These are phyloP conservation scores for Vollenhovia emeryi DNA, from an alignment of 1,140 invertebrate genomes.

Conservation along the genomic window DNA sequence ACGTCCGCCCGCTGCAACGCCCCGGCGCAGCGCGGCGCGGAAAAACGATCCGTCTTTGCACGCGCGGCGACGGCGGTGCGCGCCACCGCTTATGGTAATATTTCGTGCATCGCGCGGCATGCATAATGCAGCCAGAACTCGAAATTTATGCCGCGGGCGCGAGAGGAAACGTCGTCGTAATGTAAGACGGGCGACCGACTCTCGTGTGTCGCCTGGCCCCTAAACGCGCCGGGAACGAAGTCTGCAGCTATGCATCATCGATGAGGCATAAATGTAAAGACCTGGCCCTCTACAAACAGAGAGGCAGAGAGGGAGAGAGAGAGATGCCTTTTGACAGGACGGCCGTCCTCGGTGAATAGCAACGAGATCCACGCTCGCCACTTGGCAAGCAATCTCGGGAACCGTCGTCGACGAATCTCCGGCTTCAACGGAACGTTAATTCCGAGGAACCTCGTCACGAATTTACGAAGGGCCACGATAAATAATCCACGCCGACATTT, in stretches of 20 bases:
- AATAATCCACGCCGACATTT: neutral
- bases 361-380: neutral
- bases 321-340: neutral
- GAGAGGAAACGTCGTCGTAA: slow-evolving; percentile 36
- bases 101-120: slow-evolving; percentile 65
- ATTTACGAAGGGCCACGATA: neutral
- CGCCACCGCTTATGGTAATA: slow-evolving; percentile 69
- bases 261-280: slow-evolving; percentile 56
- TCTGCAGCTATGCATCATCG: slow-evolving; percentile 56
- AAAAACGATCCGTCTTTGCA: slow-evolving; percentile 46
- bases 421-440: neutral
- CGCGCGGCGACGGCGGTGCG: neutral
- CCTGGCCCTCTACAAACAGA: slow-evolving; percentile 4
- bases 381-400: neutral
- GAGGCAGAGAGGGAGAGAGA: too few relatives aligned
- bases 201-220: slow-evolving; percentile 55
- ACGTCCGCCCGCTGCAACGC: neutral
- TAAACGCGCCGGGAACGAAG: slow-evolving; percentile 54
- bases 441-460: neutral
- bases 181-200: slow-evolving; percentile 40
- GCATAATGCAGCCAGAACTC: slow-evolving; percentile 66
- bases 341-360: neutral
- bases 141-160: slow-evolving; percentile 61
- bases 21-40: neutral
- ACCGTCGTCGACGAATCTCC: too few relatives aligned